phyloP scores from a whole-genome alignment of 2,888 invertebrate genomes.

The Congeria kusceri region DNA sequence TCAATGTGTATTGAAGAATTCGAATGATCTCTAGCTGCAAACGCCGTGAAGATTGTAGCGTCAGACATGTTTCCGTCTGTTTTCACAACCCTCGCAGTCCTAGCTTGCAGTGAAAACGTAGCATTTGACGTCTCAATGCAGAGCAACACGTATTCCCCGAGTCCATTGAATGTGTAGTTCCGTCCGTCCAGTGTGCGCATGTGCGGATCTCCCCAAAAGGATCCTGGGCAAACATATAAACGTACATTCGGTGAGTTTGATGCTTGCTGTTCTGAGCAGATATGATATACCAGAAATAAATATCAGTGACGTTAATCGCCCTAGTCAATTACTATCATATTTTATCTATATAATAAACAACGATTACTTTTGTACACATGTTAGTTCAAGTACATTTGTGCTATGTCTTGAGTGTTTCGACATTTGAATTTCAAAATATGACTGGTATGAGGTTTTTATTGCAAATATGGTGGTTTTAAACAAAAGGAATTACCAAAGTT shows the following conservation, averaged over 20 bases:
- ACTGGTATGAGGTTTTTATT: not conserved
- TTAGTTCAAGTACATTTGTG: no score
- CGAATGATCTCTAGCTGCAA: slow-evolving; percentile 25
- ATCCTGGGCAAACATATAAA: slow-evolving; percentile 20
- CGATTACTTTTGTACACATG: no score
- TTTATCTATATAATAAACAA: no score
- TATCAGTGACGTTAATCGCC: no score
- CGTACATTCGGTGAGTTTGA: no score
- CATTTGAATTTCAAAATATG: no score
- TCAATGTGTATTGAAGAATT: slow-evolving; percentile 37
- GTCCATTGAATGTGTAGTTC: slow-evolving; percentile 43
- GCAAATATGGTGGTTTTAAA: not conserved
- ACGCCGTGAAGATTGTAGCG: slow-evolving; percentile 39
- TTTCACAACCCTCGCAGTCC: slow-evolving; percentile 22
- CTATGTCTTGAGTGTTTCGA: no score
- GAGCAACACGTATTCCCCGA: slow-evolving; percentile 38
- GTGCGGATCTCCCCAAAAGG: slow-evolving; percentile 51
- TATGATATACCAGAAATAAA: no score
- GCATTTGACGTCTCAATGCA: slow-evolving; percentile 4
- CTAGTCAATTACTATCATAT: no score
- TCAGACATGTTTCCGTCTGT: slow-evolving; percentile 16
- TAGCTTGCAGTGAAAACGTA: slow-evolving; percentile 24
- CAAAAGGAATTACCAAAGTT: no score
- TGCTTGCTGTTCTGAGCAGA: no score
- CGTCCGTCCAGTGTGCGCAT: slow-evolving; percentile 33